These are phyloP conservation scores for Cryptoblepharus egeriae DNA, from an alignment of 2,797 vertebrate genomes.

Conservation along the genomic window DNA sequence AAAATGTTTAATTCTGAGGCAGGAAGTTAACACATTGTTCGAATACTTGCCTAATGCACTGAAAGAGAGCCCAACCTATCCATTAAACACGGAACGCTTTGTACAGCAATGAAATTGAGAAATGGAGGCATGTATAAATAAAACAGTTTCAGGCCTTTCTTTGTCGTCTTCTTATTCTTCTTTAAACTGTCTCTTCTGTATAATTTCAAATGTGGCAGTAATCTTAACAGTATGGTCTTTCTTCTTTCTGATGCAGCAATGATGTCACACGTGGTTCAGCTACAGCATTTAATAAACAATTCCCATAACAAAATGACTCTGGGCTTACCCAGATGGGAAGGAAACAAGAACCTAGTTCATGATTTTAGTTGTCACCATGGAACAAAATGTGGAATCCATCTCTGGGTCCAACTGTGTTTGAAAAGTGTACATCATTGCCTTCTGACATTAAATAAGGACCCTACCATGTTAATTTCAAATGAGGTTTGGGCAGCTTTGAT, in stretches of 20 bases:
- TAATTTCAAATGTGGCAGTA: conserved; percentile 9
- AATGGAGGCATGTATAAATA: background rate
- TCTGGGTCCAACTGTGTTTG: background rate
- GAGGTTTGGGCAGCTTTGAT: background rate
- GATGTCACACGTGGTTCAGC: background rate
- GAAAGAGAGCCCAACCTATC: background rate
- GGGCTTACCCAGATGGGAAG: background rate
- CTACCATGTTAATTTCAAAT: background rate
- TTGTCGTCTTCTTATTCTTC: background rate
- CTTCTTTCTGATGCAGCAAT: conserved; percentile 1
- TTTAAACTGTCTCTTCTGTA: background rate
- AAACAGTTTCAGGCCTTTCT: background rate
- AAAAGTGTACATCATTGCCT: background rate
- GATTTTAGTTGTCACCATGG: conserved; percentile 3
- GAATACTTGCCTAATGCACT: background rate
- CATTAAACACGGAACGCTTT: accelerated
- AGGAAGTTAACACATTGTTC: conserved; percentile 8
- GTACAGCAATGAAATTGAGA: background rate
- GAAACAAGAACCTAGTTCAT: conserved; percentile 5
- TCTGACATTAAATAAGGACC: background rate
- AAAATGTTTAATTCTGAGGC: conserved; percentile 17
- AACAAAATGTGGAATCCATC: conserved; percentile 5
- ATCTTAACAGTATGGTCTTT: background rate
- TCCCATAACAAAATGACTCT: background rate
- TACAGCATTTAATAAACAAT: background rate